Conservation (phyloP, 92 coral and sea anemone genomes). For the Zoanthus gigantus region DNA sequence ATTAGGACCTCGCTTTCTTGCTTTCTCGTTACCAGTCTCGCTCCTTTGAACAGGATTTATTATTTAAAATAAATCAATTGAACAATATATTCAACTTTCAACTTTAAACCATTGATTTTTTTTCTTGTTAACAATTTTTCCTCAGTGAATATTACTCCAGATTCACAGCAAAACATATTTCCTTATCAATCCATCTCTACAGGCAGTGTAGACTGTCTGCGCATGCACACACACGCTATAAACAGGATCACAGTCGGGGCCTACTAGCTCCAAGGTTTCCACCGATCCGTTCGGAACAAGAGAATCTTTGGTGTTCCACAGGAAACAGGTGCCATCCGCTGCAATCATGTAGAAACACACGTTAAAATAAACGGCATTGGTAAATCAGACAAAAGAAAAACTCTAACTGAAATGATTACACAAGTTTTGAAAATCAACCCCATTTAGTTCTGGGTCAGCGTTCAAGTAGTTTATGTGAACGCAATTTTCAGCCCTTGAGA, state of each 20-base stretch:
- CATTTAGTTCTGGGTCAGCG: too few relatives aligned
- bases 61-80: too few relatives aligned
- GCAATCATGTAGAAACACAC: not conserved
- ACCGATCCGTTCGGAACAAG: constrained; percentile 33
- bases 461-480: too few relatives aligned
- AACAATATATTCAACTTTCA: too few relatives aligned
- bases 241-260: constrained; percentile 94
- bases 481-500: too few relatives aligned
- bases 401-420: not conserved
- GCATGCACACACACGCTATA: constrained; percentile 73
- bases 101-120: not conserved
- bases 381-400: too few relatives aligned
- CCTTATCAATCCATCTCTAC: constrained; percentile 87
- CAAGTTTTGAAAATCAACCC: too few relatives aligned
- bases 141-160: not conserved
- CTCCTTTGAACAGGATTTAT: too few relatives aligned
- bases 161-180: constrained; percentile 68
- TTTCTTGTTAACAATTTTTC: not conserved
- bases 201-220: constrained; percentile 79
- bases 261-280: constrained; percentile 81
- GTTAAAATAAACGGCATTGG: not conserved
- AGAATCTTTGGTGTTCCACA: constrained; percentile 64
- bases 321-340: constrained; percentile 94
- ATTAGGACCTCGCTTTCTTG: too few relatives aligned
- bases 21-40: too few relatives aligned